Evolutionary conservation across 2,797 vertebrate species (phyloP).

Genomic region (Phrynocephalus vlangalii): DNA sequence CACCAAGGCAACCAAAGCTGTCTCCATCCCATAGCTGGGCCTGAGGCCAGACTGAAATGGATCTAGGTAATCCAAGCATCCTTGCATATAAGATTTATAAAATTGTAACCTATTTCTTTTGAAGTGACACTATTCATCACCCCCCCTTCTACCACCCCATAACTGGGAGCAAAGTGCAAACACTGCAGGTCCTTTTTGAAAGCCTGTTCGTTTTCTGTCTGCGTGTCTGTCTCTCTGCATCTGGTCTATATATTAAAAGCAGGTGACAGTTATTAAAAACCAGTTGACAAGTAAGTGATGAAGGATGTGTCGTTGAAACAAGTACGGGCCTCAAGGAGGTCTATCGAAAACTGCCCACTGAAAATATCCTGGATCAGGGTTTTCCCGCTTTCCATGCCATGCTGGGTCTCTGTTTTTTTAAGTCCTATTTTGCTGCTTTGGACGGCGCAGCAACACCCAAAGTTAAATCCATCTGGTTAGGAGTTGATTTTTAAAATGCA

Average conservation of each 20-base stretch:
- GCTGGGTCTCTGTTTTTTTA: slow-evolving; percentile 46
- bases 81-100: too few relatives aligned
- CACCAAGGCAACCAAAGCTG: too few relatives aligned
- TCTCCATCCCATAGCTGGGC: too few relatives aligned
- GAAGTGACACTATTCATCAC: background rate
- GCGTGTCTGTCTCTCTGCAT: background rate
- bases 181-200: background rate
- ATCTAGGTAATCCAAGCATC: too few relatives aligned
- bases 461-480: slow-evolving; percentile 61
- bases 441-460: slow-evolving; percentile 45
- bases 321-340: too few relatives aligned
- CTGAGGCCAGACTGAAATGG: too few relatives aligned
- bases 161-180: background rate
- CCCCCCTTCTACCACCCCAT: background rate
- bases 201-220: background rate
- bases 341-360: too few relatives aligned
- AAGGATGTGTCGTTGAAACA: background rate
- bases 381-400: slow-evolving; percentile 43
- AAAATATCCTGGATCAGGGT: background rate
- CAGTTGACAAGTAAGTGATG: background rate
- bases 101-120: background rate
- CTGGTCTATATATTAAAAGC: background rate
- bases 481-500: slow-evolving; percentile 48
- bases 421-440: slow-evolving; percentile 70
- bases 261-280: background rate